Base-by-base conservation (phyloP, 2,797 vertebrate species). In the Babyrousa celebensis region DNA sequence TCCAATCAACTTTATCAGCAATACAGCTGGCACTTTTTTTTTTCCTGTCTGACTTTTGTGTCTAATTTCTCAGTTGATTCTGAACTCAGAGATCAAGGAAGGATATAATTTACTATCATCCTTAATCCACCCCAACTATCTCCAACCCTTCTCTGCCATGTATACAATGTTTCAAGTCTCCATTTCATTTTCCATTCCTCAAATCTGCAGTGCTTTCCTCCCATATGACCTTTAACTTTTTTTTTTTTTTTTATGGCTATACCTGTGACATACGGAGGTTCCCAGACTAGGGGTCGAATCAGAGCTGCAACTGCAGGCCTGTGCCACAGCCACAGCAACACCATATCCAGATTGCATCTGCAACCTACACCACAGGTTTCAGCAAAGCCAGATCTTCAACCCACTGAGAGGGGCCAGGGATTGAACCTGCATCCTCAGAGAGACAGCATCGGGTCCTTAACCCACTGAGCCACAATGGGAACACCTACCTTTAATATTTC, bases 41-140 rank as follows among this genome's bases (percentile, higher is more conserved):
- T 58, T 23, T 3, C 17, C 17, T 74, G n/a, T 75, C 17, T 94
- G 40, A 82, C 16, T 85, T 58, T 25, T 90, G 6, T 78, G 16
- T 52, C 25, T 84, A 80, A 87, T 56, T 95, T 96, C 43, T 91
- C 54, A 52, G 14, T 52, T 80, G 25, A 48, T 77, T 95, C 25
- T 68, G 6, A 2, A 77, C 12, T 89, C 32, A 83, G 17, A 77
- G 14, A 70, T 1, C 29, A 36, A 93, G 29, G 65, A 83, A 3
- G 48, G 2, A 58, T 54, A 63, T 8, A 29, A 85, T 89, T 63
- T 89, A 43, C 58, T 75, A 32, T 43, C 8, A 67, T 3, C 11
- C 20, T 60, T 87, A 80, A 56, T 5, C 20, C 5, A 75, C 5
- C 36, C n/a, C 20, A 62, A 9, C 60, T 71, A 8, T 60, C 20